These are phyloP conservation scores for Porites rus DNA, from an alignment of 92 coral and sea anemone species.

Conservation along the genomic window DNA sequence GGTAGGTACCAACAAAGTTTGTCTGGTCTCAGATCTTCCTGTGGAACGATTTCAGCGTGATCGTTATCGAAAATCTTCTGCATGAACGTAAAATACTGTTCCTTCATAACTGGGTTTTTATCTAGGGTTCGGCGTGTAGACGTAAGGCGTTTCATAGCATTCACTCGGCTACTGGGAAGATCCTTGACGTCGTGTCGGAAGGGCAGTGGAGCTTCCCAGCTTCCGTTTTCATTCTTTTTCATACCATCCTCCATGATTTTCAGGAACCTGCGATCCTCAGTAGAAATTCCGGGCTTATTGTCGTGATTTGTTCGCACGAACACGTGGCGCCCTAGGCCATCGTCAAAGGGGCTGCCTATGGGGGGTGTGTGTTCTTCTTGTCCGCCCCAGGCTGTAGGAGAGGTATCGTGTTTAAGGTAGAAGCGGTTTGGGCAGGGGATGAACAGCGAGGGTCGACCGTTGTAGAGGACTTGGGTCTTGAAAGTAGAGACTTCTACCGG, in stretches of 20 bases:
- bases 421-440: conserved; percentile 59
- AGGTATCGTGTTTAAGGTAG: not conserved
- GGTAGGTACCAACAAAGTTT: too few species aligned
- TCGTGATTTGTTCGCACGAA: conserved; percentile 22
- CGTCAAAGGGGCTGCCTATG: not conserved
- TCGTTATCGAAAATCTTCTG: too few species aligned
- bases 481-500: conserved; percentile 26
- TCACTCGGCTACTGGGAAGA: too few species aligned
- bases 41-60: too few species aligned
- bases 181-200: too few species aligned
- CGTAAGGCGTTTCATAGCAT: too few species aligned
- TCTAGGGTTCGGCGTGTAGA: too few species aligned
- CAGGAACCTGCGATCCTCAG: conserved; percentile 43
- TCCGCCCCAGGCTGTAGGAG: not conserved
- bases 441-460: conserved; percentile 55
- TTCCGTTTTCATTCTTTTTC: conserved; percentile 19
- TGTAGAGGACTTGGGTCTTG: conserved; percentile 58
- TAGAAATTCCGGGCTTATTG: conserved; percentile 28
- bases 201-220: too few species aligned
- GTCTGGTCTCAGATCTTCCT: too few species aligned
- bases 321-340: conserved; percentile 21
- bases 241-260: conserved; percentile 47
- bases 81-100: too few species aligned
- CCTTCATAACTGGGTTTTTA: too few species aligned
- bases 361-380: not conserved